Evolutionary conservation across 2,888 invertebrate genomes (phyloP).

Genomic region (Euproctis similis): DNA sequence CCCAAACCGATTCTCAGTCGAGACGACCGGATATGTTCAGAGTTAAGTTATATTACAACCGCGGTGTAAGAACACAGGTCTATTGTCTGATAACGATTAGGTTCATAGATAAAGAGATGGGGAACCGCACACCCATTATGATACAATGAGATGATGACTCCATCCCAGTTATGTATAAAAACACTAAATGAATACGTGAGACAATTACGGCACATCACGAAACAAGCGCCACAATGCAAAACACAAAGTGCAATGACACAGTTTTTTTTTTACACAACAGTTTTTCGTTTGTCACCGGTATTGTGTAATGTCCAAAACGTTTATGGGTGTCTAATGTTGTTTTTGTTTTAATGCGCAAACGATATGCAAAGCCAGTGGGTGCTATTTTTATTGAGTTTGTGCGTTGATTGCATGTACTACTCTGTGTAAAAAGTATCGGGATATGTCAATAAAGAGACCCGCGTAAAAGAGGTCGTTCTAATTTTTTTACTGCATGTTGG

Average conservation of each 20-base stretch:
- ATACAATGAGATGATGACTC: conserved; percentile 24
- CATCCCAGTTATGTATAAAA: conserved; percentile 24
- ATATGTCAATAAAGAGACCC: too few relatives aligned
- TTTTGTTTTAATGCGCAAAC: too few relatives aligned
- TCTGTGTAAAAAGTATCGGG: too few relatives aligned
- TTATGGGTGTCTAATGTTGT: too few relatives aligned
- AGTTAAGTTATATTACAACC: conserved; percentile 23
- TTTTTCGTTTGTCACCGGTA: too few relatives aligned
- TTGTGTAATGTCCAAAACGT: conserved; percentile 28
- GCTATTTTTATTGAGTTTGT: too few relatives aligned
- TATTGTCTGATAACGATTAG: conserved; percentile 32
- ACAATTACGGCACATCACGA: conserved; percentile 24
- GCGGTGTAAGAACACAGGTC: conserved; percentile 16
- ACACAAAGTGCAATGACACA: conserved; percentile 31
- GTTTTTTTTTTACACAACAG: conserved; percentile 32
- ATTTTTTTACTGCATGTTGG: too few relatives aligned
- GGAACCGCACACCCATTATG: conserved; percentile 24
- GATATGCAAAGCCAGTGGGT: too few relatives aligned
- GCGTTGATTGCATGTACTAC: too few relatives aligned
- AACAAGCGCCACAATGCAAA: conserved; percentile 31
- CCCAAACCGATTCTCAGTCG: background rate
- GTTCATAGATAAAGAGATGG: conserved; percentile 22
- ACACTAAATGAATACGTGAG: conserved; percentile 27
- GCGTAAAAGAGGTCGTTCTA: too few relatives aligned
- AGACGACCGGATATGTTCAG: conserved; percentile 4